Base-by-base conservation (phyloP, 2,888 invertebrate species). In the Ellobium chinense region DNA sequence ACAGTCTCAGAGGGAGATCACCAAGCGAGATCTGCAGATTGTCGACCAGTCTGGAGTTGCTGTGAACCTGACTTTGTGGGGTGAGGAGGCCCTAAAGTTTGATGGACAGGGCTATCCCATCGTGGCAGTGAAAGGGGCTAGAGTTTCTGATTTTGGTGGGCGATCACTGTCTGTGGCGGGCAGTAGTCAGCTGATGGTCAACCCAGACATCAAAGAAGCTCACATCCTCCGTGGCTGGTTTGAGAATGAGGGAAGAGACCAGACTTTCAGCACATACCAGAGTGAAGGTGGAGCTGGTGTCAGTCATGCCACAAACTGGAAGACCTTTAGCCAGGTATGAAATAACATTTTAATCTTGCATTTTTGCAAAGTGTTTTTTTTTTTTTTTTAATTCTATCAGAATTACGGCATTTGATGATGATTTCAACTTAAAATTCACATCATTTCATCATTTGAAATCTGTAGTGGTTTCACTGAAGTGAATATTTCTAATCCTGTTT, bases 201-300 rank as follows among this genome's bases (percentile, higher is more conserved):
- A 99, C 94, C 99, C 99, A 0, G 98, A 99, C 91, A 94, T 98
- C 37, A 95, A 95, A 0, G 97, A 97, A 89, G 96, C 97, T 1
- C 96, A 97, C 91, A 94, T 92, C 63, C 94, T 99, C 66, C 95
- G 97, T 78, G 97, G 97, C 39, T 99, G 99, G 99, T 99, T 95
- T 92, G 97, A 97, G 91, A 95, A 95, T 68, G 91, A 88, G 60
- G 93, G 91, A 66, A 95, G 62, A 94, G 89, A 86, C 82, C 83
- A 86, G 70, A 87, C 90, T 66, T 92, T 92, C 84, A 82, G 87
- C 58, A 88, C 87, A 37, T 93, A 87, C 86, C 84, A 85, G 54
- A 86, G 87, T 72, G 91, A 92, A 18, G 87, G 87, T 21, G 73
- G 78, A 12, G 39, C 70, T 14, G 60, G 79, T 62, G 80, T 80